Conservation (phyloP, 1,140 invertebrate genomes). For the Orussus abietinus region DNA sequence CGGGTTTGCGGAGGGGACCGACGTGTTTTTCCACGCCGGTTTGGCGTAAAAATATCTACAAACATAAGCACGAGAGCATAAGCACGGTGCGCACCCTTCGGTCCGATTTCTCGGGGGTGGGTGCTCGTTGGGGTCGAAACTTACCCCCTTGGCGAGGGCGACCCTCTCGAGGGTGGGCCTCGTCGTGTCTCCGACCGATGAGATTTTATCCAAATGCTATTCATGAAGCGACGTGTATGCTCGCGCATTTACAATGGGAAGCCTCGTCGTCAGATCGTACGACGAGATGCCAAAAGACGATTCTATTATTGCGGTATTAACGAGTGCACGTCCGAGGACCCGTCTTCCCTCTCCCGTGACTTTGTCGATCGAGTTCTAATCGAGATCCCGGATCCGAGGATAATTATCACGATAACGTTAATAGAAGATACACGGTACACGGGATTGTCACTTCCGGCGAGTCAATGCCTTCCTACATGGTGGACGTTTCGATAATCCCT, state of each 20-base stretch:
- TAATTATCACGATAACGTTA: too few species aligned
- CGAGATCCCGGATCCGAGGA: too few species aligned
- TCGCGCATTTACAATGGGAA: conserved; percentile 9
- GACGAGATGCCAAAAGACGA: conserved; percentile 21
- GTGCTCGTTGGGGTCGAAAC: conserved; percentile 1
- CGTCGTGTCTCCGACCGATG: conserved; percentile 25
- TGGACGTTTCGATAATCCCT: too few species aligned
- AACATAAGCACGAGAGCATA: conserved; percentile 17
- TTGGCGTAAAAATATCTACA: conserved; percentile 33
- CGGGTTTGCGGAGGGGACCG: too few species aligned
- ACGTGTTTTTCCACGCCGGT: background rate
- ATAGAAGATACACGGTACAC: too few species aligned
- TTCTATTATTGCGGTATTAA: conserved; percentile 35
- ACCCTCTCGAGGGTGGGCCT: conserved; percentile 2
- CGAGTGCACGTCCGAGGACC: too few species aligned
- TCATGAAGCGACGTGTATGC: conserved; percentile 26
- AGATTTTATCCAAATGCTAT: conserved; percentile 47
- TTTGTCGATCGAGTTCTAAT: too few species aligned
- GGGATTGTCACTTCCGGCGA: too few species aligned
- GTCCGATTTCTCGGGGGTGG: conserved; percentile 1
- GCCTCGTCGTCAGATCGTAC: conserved; percentile 15
- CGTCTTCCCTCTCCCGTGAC: too few species aligned
- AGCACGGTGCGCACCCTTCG: conserved; percentile 2
- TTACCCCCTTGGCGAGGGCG: background rate
- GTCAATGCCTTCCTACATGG: too few species aligned